Percentiles rank a stretch among this genome's conserved stretches.
Conservation (phyloP, 2,113 vertebrate genomes). For the Upupa epops region DNA sequence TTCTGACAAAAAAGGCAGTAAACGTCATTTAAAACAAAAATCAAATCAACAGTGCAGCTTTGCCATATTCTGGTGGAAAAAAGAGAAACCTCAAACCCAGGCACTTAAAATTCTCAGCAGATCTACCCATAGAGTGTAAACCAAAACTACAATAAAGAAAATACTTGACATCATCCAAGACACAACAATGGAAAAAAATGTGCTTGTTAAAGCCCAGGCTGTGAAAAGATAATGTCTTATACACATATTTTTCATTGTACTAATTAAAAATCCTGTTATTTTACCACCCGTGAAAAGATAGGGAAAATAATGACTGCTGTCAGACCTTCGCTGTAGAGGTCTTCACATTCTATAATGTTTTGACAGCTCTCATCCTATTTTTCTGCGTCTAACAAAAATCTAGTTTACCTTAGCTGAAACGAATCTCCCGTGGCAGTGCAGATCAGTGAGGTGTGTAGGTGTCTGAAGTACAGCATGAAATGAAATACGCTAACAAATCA, state of each 20-base stretch:
- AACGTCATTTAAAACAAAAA: neutral
- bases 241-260: neutral
- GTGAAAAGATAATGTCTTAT: neutral
- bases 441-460: neutral
- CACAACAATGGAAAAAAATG: neutral
- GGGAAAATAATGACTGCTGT: neutral
- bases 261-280: slow-evolving; percentile 9
- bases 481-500: neutral
- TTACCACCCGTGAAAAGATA: neutral
- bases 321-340: neutral
- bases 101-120: neutral
- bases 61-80: neutral
- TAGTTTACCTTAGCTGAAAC: neutral
- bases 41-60: neutral
- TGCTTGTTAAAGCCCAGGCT: neutral
- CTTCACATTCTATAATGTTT: neutral
- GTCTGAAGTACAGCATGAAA: neutral
- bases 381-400: neutral
- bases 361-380: neutral
- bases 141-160: neutral
- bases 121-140: neutral
- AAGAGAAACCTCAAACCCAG: neutral
- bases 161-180: neutral
- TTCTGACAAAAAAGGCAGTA: neutral
- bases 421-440: neutral